A percentile compares a stretch with the other conserved stretches of the same genome.
Conservation (phyloP, 37 sponge, comb jelly and placozoan genomes). For the Cladorhizidae sp. region DNA sequence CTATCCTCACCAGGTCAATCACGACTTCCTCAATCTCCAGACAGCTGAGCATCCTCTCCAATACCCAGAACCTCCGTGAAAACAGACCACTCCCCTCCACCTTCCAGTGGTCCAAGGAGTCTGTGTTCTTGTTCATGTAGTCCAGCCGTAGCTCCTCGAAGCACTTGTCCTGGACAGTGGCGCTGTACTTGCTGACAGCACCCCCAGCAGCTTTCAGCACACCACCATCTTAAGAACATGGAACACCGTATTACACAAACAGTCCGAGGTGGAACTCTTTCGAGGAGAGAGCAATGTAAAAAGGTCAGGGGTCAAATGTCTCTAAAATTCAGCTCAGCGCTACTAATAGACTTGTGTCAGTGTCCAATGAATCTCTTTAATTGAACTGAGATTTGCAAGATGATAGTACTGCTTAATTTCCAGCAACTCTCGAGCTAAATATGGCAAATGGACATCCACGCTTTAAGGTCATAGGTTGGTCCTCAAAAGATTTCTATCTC, state of each 20-base stretch:
- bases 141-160: slow-evolving; percentile 52
- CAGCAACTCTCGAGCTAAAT: no score
- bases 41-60: slow-evolving; percentile 37
- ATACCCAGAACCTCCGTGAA: slow-evolving; percentile 16
- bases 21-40: slow-evolving; percentile 10
- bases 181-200: neutral
- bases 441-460: no score
- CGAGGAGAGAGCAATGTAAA: no score
- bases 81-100: slow-evolving; percentile 8
- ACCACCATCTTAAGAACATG: neutral
- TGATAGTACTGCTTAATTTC: no score
- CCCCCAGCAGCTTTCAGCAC: neutral
- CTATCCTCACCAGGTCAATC: slow-evolving; percentile 44
- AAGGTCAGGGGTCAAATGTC: no score
- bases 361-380: no score
- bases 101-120: neutral
- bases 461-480: no score
- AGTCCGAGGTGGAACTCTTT: neutral
- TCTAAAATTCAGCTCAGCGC: no score
- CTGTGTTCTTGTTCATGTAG: neutral
- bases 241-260: neutral
- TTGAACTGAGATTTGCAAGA: no score
- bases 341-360: no score
- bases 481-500: no score
- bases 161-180: slow-evolving; percentile 3